Conservation (phyloP, 2,888 invertebrate genomes). For the Melanchra persicariae region DNA sequence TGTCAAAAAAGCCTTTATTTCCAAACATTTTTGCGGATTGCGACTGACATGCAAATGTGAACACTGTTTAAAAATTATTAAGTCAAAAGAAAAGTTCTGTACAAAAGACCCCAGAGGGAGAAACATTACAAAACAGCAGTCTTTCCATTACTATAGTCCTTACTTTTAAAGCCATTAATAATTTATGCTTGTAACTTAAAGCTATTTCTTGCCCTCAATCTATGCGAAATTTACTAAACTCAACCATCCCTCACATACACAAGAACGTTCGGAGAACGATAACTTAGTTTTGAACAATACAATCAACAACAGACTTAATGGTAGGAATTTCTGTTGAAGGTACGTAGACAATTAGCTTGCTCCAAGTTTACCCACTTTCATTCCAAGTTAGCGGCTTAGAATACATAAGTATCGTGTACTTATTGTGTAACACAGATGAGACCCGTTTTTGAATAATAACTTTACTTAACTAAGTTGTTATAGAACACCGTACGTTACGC, state of each 20-base stretch:
- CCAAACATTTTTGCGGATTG: too few species aligned
- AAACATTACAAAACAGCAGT: neutral
- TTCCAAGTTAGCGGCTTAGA: constrained; percentile 56
- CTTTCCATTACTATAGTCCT: neutral
- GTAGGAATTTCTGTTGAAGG: constrained; percentile 61
- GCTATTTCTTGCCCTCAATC: constrained; percentile 19
- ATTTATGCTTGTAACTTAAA: constrained; percentile 1
- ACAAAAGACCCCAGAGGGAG: too few species aligned
- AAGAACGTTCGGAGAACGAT: constrained; percentile 48
- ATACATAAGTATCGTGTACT: constrained; percentile 58
- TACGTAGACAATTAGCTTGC: constrained; percentile 65
- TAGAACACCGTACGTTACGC: constrained; percentile 23
- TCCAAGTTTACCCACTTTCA: constrained; percentile 62
- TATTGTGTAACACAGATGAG: constrained; percentile 61
- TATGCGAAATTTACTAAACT: constrained; percentile 33
- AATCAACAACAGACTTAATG: constrained; percentile 64
- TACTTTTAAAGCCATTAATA: neutral
- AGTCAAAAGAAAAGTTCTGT: too few species aligned
- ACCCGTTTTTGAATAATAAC: constrained; percentile 55
- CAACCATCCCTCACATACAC: constrained; percentile 31
- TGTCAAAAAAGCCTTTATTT: too few species aligned
- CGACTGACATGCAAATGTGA: too few species aligned
- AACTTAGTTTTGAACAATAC: constrained; percentile 65
- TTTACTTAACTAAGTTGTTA: constrained; percentile 28
- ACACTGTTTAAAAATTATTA: too few species aligned